Evolutionary conservation across 1,140 invertebrate genomes (phyloP), one percentile per base, ranked within the genome.

Genomic region (Danaus melanippus): DNA sequence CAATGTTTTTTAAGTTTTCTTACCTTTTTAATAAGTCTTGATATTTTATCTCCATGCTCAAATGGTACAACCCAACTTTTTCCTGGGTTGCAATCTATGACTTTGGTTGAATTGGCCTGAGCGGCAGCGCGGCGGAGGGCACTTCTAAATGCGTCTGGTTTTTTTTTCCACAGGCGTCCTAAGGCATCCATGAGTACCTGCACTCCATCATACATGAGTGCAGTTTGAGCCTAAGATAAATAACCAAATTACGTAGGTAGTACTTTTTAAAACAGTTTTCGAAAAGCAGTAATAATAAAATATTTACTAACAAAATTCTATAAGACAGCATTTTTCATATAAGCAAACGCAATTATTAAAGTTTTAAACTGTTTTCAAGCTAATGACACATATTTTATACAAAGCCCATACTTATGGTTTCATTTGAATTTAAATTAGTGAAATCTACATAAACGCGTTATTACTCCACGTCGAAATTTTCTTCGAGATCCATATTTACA

Each of bases 121-220:
- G 84, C 87, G 50, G 83, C 90, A n/a, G 86, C 85, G 5, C 91
- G 88, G 47, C 92, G 89, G 42, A 92, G 87, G 58, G 92, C 94
- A 69, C 89, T 92, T 47, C 93, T 89, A 71, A 94, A 94, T 45
- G 92, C 89, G 74, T 96, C 94, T 11, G 92, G 92, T 79, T 96
- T 96, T 84, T 96, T 96, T 53, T 92, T 88, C 61, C 95, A 84
- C 40, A 96, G 90, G 73, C 95, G 93, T 74, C 93, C 93, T 67
- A 97, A 93, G n/a, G 95, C 95, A 82, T 97, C 95, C 44, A 96
- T 93, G 21, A 97, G 88, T 0, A 98, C 93, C 79, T 95, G 93
- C 3, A 98, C 95, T 7, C 96, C 95, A 77, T 98, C 97, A 80
- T 97, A 97, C 93, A 97, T 96, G 47, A 98, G 86, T 0, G 96